phyloP scores from a whole-genome alignment of 1,140 invertebrate species.

The Hydropsyche tenuis region DNA sequence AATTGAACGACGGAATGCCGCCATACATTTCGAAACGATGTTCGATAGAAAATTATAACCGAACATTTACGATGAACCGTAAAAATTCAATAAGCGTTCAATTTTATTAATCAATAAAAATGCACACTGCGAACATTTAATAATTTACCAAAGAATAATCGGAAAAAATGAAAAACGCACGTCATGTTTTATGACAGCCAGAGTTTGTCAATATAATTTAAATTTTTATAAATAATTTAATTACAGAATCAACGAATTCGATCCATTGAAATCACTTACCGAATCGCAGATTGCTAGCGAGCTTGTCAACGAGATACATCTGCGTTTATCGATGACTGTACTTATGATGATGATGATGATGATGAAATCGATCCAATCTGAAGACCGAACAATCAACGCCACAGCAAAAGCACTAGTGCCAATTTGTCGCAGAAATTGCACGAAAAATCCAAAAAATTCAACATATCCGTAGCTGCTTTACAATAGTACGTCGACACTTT shows the following conservation, averaged over 20 bases:
- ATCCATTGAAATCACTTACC: constrained; percentile 41
- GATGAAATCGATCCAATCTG: neutral
- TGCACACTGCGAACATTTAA: no score
- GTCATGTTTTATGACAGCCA: no score
- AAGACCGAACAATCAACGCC: neutral
- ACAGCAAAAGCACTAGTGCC: neutral
- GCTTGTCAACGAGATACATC: constrained; percentile 49
- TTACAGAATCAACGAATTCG: no score
- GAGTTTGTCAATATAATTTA: no score
- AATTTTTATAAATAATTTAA: no score
- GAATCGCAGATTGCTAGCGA: constrained; percentile 46
- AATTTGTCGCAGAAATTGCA: neutral
- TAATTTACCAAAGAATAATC: no score
- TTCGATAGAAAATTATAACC: neutral
- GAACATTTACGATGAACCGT: neutral
- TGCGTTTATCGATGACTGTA: constrained; percentile 3
- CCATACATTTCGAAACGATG: neutral
- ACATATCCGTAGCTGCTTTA: no score
- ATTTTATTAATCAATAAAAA: no score
- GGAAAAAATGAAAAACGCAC: no score
- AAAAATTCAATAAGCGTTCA: neutral
- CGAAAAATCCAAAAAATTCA: no score
- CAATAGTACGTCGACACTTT: neutral
- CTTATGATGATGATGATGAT: constrained; percentile 1
- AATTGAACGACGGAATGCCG: no score